Conservation (phyloP, 2,888 invertebrate genomes). For the Apotomis turbidana region DNA sequence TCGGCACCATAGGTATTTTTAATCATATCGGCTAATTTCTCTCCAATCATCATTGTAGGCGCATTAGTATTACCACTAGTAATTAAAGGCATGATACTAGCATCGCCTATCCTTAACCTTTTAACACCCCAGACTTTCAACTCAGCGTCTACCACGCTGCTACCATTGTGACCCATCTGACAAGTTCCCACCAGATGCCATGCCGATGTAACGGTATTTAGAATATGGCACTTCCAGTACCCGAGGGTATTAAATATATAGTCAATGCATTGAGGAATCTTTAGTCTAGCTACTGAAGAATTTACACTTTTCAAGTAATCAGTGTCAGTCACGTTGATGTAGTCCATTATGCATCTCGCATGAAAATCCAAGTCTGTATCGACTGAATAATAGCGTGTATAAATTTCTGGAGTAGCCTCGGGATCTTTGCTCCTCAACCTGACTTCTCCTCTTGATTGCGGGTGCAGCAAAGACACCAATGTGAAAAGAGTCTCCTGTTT, state of each 20-base stretch:
- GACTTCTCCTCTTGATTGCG: conserved; percentile 58
- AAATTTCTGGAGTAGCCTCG: conserved; percentile 53
- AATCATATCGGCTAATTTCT: conserved; percentile 55
- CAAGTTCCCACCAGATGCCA: conserved; percentile 50
- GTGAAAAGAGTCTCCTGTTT: conserved; percentile 22
- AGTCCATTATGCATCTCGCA: conserved; percentile 50
- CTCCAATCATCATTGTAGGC: conserved; percentile 90
- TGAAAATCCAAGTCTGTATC: conserved; percentile 51
- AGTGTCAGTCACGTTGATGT: conserved; percentile 48
- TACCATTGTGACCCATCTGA: conserved; percentile 45
- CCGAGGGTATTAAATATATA: conserved; percentile 38
- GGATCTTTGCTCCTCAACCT: conserved; percentile 55
- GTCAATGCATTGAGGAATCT: conserved; percentile 54
- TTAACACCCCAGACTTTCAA: conserved; percentile 46
- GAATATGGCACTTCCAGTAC: conserved; percentile 48
- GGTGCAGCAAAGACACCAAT: conserved; percentile 22
- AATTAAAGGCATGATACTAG: conserved; percentile 89
- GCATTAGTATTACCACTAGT: conserved; percentile 90
- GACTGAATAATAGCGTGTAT: conserved; percentile 55
- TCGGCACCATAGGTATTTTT: conserved; percentile 8
- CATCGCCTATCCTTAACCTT: conserved; percentile 86
- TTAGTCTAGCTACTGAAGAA: conserved; percentile 49
- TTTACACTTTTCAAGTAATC: conserved; percentile 47
- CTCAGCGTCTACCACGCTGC: conserved; percentile 47
- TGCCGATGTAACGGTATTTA: conserved; percentile 42